A percentile compares a stretch with the other conserved stretches of the same genome.
Conservation (phyloP, 2,113 vertebrate species). For the Maccullochella peelii region DNA sequence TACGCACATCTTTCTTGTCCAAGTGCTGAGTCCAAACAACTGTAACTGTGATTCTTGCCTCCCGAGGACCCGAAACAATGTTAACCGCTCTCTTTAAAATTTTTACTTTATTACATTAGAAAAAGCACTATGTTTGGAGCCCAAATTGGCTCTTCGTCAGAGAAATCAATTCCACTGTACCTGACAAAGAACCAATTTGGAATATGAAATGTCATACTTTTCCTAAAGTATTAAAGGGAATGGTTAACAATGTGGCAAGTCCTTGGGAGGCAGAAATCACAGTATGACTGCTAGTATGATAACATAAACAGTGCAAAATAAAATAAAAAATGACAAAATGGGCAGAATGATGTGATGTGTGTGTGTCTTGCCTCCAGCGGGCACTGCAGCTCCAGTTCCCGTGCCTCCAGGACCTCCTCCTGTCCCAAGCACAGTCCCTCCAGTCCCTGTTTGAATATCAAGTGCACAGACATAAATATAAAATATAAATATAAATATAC, state of each 20-base stretch:
- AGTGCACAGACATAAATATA: not conserved
- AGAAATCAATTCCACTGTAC: not conserved
- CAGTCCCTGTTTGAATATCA: slow-evolving; percentile 51
- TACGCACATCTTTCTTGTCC: not conserved
- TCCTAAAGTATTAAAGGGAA: slow-evolving; percentile 1
- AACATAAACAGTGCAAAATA: not conserved
- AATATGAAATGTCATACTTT: slow-evolving; percentile 1
- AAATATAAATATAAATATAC: not conserved
- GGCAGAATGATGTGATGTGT: not conserved
- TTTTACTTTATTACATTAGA: not conserved
- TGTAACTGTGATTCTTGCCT: slow-evolving; percentile 30
- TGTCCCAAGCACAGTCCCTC: slow-evolving; percentile 43
- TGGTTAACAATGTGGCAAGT: not conserved
- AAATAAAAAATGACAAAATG: not conserved
- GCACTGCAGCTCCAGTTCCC: slow-evolving; percentile 67
- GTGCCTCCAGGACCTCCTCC: slow-evolving; percentile 59
- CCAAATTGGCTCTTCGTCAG: slow-evolving; percentile 2
- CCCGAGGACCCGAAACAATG: not conserved
- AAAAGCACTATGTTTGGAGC: not conserved
- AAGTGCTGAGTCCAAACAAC: slow-evolving; percentile 28
- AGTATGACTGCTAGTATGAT: not conserved
- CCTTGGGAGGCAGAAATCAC: slow-evolving; percentile 1
- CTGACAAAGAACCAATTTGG: slow-evolving; percentile 5
- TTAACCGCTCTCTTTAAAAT: not conserved
- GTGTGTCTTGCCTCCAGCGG: slow-evolving; percentile 69